These are phyloP conservation scores for Lasioglossum figueresi DNA, from an alignment of 2,888 invertebrate species.

Conservation along the genomic window DNA sequence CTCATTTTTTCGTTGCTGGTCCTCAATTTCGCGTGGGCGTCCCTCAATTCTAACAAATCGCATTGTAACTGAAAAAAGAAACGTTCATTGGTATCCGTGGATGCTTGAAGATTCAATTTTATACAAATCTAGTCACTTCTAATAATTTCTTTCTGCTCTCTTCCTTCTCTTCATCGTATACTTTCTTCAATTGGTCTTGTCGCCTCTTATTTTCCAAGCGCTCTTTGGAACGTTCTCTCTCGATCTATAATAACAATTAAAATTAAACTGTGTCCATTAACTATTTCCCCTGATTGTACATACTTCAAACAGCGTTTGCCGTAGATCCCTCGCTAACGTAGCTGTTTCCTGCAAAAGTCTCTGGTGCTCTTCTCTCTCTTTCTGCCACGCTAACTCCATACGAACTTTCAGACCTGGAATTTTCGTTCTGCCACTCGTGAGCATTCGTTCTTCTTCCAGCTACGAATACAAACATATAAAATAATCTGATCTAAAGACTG, in stretches of 20 bases:
- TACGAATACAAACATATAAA: slow-evolving; percentile 75
- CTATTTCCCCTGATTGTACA: neutral
- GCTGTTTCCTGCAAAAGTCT: slow-evolving; percentile 95
- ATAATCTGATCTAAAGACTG: neutral
- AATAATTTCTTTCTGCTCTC: slow-evolving; percentile 93
- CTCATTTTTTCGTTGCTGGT: slow-evolving; percentile 96
- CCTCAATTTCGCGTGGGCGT: slow-evolving; percentile 95
- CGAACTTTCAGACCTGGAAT: slow-evolving; percentile 94
- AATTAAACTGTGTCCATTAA: neutral
- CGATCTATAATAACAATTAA: slow-evolving; percentile 86
- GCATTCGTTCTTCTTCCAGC: slow-evolving; percentile 94
- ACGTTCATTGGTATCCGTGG: neutral
- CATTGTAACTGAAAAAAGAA: slow-evolving; percentile 88
- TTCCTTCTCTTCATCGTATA: slow-evolving; percentile 94
- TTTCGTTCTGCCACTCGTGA: slow-evolving; percentile 93
- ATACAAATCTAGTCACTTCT: slow-evolving; percentile 80
- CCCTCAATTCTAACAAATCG: slow-evolving; percentile 93
- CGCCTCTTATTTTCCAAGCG: slow-evolving; percentile 93
- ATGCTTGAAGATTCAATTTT: neutral
- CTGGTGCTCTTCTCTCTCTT: slow-evolving; percentile 96
- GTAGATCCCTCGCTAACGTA: slow-evolving; percentile 93
- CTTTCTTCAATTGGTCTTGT: slow-evolving; percentile 92
- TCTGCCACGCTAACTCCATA: slow-evolving; percentile 97
- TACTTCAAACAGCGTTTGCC: slow-evolving; percentile 90
- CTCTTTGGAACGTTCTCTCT: slow-evolving; percentile 95